Percentiles rank a stretch among this genome's conserved stretches.
Evolutionary conservation across 2,888 invertebrate species (phyloP).

Genomic region (Drosophila neotestacea): DNA sequence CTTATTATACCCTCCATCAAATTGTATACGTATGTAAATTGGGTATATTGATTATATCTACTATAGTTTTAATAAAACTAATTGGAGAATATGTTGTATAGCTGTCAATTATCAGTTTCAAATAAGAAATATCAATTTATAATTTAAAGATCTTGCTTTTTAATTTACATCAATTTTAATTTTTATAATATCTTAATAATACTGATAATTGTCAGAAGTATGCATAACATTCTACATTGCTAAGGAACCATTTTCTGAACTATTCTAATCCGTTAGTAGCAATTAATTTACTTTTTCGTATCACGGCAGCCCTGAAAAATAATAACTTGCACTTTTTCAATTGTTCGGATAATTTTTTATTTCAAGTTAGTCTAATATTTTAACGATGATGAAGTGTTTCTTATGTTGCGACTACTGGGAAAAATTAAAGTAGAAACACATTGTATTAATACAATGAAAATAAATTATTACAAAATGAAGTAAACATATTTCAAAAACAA

Average conservation of each 20-base stretch:
- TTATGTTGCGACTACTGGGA: background rate
- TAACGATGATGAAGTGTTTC: background rate
- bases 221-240: too few species aligned
- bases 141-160: too few species aligned
- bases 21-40: background rate
- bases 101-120: too few species aligned
- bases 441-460: background rate
- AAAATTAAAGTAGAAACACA: background rate
- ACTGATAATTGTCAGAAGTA: too few species aligned
- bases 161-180: too few species aligned
- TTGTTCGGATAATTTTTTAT: too few species aligned
- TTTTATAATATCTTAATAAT: too few species aligned
- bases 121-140: too few species aligned
- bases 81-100: too few species aligned
- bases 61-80: background rate
- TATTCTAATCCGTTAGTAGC: background rate
- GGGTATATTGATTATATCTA: background rate
- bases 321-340: background rate
- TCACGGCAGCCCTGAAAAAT: background rate
- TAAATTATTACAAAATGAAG: background rate
- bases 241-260: too few species aligned
- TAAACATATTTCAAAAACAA: background rate
- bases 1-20: background rate
- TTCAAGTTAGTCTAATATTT: conserved; percentile 1
- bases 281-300: background rate